These are phyloP conservation scores for Salvelinus namaycush DNA, from an alignment of 2,113 vertebrate species.

Conservation along the genomic window DNA sequence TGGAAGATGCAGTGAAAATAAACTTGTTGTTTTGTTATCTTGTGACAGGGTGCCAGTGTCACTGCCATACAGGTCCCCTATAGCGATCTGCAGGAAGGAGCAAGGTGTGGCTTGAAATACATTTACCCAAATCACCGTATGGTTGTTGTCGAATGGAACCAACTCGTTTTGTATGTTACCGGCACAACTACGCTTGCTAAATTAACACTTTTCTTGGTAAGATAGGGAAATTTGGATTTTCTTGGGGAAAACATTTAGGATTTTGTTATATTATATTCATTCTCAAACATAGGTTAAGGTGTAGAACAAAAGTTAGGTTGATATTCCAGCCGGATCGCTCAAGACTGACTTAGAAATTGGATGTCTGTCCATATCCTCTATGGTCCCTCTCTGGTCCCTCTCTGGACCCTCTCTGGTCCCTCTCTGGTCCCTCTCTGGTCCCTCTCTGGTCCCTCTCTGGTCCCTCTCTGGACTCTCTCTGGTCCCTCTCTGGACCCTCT, in stretches of 20 bases:
- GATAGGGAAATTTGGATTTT: background rate
- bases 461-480: too few species aligned
- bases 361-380: background rate
- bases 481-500: too few species aligned
- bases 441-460: too few species aligned
- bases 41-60: constrained; percentile 26
- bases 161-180: background rate
- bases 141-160: background rate
- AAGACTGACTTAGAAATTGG: too few species aligned
- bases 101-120: background rate
- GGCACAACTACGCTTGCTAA: background rate
- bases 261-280: background rate
- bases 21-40: constrained; percentile 45
- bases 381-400: too few species aligned
- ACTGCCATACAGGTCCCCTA: constrained; percentile 13
- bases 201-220: background rate
- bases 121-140: background rate
- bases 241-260: background rate
- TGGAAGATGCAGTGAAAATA: constrained; percentile 62
- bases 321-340: background rate
- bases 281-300: background rate
- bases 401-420: too few species aligned
- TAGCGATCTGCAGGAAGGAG: background rate
- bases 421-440: too few species aligned
- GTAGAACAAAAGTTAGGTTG: background rate